Base-by-base conservation (phyloP, 2,888 invertebrate species). In the Azorinus chamasolen region DNA sequence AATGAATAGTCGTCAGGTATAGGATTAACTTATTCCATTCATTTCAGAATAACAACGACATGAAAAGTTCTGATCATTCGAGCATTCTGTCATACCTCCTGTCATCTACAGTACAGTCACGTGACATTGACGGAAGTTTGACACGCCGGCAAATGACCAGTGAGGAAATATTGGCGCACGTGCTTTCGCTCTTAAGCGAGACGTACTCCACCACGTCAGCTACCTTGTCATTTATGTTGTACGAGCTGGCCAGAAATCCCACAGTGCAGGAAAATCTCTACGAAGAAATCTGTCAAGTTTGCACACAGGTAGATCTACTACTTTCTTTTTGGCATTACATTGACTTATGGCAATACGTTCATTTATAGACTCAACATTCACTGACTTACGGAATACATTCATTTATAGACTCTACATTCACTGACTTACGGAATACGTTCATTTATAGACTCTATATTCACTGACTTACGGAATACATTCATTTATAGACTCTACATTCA, bases 91-190 rank as follows among this genome's bases (percentile, higher is more conserved):
- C 73, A 1, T 74, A 76, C 16, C 66, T 85, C 16, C 54, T 80
- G 16, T 27, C 62, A 10, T 62, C 74, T 1, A 62, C 68, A 12
- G 50, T 79, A 14, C 58, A 61, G 1, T 53, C 53, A 27, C 65
- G 71, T 20, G 82, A 79, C 18, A 76, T 66, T 37, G 75, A 83
- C 64, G 83, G 85, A 1, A 79, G 72, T 27, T 37, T 68, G 16
- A 50, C 48, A 22, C 58, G 78, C 46, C 82, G 85, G 27, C 24
- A 50, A 1, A 64, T 85, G 12, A 53, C 57, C 10, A 63, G 72
- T 32, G 82, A 83, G 43, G 85, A 85, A 55, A 76, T 80, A 0
- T 41, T 85, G 3, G 78, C 82, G 10, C 83, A 83, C 43, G 27
- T 80, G 6, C 41, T 76, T 5, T 37, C 69, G 2, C 43, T 76